Evolutionary conservation across 2,888 invertebrate species (phyloP), one percentile per base, ranked within the genome.

Genomic region (Stenchaetothrips biformis): DNA sequence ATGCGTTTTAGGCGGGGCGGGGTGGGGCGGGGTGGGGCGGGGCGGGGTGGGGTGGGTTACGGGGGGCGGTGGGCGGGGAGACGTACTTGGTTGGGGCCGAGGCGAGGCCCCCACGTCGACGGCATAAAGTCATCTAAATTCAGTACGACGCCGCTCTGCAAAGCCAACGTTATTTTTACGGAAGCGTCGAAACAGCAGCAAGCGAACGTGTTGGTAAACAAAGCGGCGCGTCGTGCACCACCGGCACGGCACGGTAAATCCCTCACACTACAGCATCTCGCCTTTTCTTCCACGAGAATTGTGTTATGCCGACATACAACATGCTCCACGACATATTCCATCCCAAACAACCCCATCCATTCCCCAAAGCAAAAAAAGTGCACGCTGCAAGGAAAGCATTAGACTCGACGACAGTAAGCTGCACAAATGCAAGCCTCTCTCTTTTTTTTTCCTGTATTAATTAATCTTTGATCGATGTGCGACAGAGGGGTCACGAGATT

Each of bases 121-220:
- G 59, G 59, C 59, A 59, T 59, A 59, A 59, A 59, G 59, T 59
- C 59, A 59, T 59, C 59, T 59, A 59, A 59, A 59, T 59, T 59
- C 59, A 59, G 59, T 59, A 59, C 59, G 59, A 9, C 59, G 18
- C 18, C 59, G 59, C 59, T 59, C 37, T 59, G 59, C 18, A 59
- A 59, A 59, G 59, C 59, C 59, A 59, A 13, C 59, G 59, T 59
- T 59, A 59, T 59, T 59, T 59, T 59, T 59, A 59, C 59, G 59
- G 59, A 18, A 37, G 37, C 37, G 37, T 37, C 37, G 37, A 37
- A 37, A 37, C 37, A 37, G 37, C 37, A 37, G 37, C 37, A 37
- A 37, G 37, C 37, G 37, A 37, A 37, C 37, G 37, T 37, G 37
- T 37, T 37, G 37, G 37, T 37, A 37, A 37, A 18, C 59, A 59